These are phyloP conservation scores for Pristionchus exspectatus DNA, from an alignment of 2,888 invertebrate species.

Conservation along the genomic window DNA sequence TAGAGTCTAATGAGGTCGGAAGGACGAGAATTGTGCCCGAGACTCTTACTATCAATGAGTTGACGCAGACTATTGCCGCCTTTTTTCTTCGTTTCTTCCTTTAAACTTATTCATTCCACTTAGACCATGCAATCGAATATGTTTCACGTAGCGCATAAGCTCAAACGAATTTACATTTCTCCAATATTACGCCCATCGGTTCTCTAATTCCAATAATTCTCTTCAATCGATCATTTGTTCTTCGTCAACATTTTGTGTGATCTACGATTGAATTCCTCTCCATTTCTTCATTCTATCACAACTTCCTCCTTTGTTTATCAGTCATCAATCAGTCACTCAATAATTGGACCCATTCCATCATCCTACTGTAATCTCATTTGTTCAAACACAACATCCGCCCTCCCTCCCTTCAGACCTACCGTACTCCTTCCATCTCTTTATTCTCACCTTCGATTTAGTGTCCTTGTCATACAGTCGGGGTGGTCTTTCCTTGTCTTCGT, in stretches of 20 bases:
- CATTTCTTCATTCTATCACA: constrained; percentile 7
- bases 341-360: constrained; percentile 30
- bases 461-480: constrained; percentile 13
- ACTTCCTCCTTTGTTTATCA: constrained; percentile 6
- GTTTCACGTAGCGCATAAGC: not conserved
- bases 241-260: not conserved
- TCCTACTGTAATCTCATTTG: constrained; percentile 30
- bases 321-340: not conserved
- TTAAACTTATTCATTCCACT: not conserved
- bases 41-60: not conserved
- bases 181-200: not conserved
- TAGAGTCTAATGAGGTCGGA: constrained; percentile 48
- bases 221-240: not conserved
- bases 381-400: constrained; percentile 10
- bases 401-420: constrained; percentile 17
- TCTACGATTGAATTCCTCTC: not conserved
- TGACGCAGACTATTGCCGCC: not conserved
- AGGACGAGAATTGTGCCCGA: not conserved
- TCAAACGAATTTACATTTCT: not conserved
- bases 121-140: not conserved
- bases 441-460: constrained; percentile 30
- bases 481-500: constrained; percentile 4
- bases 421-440: not conserved
- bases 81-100: not conserved
- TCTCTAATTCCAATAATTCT: not conserved